Percentiles rank a stretch among this genome's conserved stretches.
Evolutionary conservation across 2,113 vertebrate species (phyloP).

Genomic region (Haemorhous mexicanus): DNA sequence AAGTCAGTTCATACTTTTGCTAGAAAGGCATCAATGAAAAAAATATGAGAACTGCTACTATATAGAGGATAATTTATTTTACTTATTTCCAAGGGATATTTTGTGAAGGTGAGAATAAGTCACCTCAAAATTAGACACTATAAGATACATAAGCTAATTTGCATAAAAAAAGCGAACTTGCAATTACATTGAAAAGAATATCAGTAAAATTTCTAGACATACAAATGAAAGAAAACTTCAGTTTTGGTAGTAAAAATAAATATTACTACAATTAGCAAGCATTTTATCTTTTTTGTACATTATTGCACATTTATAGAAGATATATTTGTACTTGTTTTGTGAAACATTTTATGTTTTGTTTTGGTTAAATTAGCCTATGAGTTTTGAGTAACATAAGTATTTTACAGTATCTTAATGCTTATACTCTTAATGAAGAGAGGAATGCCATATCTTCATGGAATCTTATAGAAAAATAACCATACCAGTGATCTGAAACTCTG

Average conservation of each 20-base stretch:
- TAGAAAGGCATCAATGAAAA: not conserved
- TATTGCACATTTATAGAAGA: slow-evolving; percentile 41
- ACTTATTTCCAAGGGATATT: not conserved
- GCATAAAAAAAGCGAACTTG: not conserved
- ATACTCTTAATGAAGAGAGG: not conserved
- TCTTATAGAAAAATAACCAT: not conserved
- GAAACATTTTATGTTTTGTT: not conserved
- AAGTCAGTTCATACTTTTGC: not conserved
- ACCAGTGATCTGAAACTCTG: not conserved
- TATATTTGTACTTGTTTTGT: not conserved
- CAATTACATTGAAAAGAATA: not conserved
- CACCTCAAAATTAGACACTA: not conserved
- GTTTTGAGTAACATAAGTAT: not conserved
- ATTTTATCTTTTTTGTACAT: not conserved
- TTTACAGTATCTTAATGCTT: slow-evolving; percentile 6
- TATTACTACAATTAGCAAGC: not conserved
- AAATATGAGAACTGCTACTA: not conserved
- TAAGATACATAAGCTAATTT: not conserved
- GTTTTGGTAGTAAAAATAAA: slow-evolving; percentile 23
- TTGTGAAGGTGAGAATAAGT: not conserved
- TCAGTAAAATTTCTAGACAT: not conserved
- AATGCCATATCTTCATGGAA: not conserved
- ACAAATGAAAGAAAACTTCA: not conserved
- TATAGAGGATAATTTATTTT: not conserved
- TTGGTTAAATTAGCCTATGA: not conserved